These are phyloP conservation scores for Cerastis rubricosa DNA, from an alignment of 2,888 invertebrate species.

Conservation along the genomic window DNA sequence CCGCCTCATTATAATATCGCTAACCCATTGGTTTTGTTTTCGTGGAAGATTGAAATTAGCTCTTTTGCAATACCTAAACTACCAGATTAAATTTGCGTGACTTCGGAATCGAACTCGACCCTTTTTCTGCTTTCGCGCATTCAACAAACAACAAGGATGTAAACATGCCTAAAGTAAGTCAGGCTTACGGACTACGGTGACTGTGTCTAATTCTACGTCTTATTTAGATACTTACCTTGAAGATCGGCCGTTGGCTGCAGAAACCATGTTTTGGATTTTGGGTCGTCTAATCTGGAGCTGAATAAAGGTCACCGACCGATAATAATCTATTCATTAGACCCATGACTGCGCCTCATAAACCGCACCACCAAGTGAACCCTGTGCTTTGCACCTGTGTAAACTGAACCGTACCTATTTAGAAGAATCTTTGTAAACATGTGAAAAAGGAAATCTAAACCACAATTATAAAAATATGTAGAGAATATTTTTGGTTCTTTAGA, in stretches of 20 bases:
- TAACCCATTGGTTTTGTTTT: background rate
- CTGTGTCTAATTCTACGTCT: slow-evolving; percentile 4
- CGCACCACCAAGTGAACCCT: background rate
- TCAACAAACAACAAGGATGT: background rate
- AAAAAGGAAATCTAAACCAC: background rate
- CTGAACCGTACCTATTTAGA: background rate
- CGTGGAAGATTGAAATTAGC: background rate
- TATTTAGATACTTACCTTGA: background rate
- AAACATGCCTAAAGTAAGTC: background rate
- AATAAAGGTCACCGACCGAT: slow-evolving; percentile 29
- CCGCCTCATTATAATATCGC: background rate
- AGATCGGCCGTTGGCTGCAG: background rate
- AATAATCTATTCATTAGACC: slow-evolving; percentile 33
- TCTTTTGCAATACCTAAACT: background rate
- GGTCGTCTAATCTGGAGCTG: slow-evolving; percentile 5
- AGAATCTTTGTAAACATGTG: background rate
- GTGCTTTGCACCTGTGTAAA: slow-evolving; percentile 7
- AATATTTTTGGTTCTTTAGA: background rate
- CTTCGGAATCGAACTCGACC: background rate
- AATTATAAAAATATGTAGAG: background rate
- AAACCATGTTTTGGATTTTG: slow-evolving; percentile 6
- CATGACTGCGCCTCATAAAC: slow-evolving; percentile 3
- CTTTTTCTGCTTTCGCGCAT: background rate
- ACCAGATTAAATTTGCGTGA: background rate
- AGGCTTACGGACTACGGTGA: background rate